Percentiles rank a stretch among this genome's conserved stretches.
phyloP scores from a whole-genome alignment of 1,140 invertebrate genomes.

The Melitaea cinxia region DNA sequence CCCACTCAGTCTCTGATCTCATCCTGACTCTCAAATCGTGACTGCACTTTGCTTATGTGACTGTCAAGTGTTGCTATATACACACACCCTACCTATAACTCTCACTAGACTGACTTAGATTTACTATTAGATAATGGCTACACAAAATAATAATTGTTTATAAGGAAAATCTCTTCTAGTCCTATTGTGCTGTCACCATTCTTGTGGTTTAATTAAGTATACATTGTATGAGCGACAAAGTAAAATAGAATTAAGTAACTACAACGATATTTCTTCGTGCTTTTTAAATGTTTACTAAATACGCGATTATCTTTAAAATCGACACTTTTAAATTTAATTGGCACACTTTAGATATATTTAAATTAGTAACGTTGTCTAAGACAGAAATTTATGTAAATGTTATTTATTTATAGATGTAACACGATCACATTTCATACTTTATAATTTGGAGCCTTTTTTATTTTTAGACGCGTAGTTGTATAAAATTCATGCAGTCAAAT shows the following conservation, averaged over 20 bases:
- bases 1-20: constrained; percentile 5
- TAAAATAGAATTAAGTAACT: constrained; percentile 54
- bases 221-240: constrained; percentile 16
- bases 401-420: constrained; percentile 43
- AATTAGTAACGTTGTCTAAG: constrained; percentile 54
- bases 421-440: constrained; percentile 18
- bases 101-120: constrained; percentile 75
- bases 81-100: constrained; percentile 63
- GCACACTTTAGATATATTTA: constrained; percentile 66
- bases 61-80: constrained; percentile 44
- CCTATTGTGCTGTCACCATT: constrained; percentile 31
- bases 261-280: constrained; percentile 72
- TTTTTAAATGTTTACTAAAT: constrained; percentile 57
- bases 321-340: constrained; percentile 72
- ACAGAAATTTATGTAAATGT: constrained; percentile 47
- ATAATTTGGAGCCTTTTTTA: constrained; percentile 31
- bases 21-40: constrained; percentile 56
- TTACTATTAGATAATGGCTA: constrained; percentile 62
- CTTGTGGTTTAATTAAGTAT: constrained; percentile 9
- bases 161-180: constrained; percentile 29
- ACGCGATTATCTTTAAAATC: constrained; percentile 63
- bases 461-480: constrained; percentile 52
- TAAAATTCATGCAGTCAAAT: constrained; percentile 80
- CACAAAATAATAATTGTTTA: constrained; percentile 17
- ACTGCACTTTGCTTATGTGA: constrained; percentile 43